These are phyloP conservation scores for Diabrotica virgifera DNA, from an alignment of 1,140 invertebrate species.

Conservation along the genomic window DNA sequence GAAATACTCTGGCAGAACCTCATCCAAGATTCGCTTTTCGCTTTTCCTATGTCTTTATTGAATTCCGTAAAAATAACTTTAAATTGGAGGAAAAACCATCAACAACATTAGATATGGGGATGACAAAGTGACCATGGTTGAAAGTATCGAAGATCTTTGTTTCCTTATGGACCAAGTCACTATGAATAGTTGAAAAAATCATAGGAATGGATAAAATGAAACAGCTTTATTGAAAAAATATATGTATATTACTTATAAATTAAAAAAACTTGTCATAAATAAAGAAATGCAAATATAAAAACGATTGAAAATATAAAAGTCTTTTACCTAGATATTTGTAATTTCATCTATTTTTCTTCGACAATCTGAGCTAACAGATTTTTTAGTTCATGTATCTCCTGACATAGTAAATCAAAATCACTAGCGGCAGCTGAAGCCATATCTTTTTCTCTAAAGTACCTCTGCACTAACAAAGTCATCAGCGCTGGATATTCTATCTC, in stretches of 20 bases:
- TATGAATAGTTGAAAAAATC: too few relatives aligned
- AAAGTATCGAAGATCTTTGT: too few relatives aligned
- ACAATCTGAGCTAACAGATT: constrained; percentile 34
- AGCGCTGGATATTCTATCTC: constrained; percentile 49
- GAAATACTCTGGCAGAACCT: too few relatives aligned
- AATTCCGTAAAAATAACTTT: too few relatives aligned
- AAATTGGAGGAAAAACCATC: too few relatives aligned
- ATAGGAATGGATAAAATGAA: not conserved
- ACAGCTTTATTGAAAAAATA: not conserved
- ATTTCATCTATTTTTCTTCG: constrained; percentile 19
- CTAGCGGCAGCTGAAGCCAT: constrained; percentile 29
- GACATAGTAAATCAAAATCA: constrained; percentile 42
- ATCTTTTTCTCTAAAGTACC: constrained; percentile 54
- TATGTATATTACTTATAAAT: not conserved
- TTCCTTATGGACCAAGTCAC: too few relatives aligned
- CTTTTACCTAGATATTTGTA: not conserved
- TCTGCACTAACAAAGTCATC: constrained; percentile 54
- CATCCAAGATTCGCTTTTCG: too few relatives aligned
- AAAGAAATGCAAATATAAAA: not conserved
- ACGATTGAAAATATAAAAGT: not conserved
- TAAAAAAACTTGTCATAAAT: not conserved
- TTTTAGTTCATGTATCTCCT: constrained; percentile 43
- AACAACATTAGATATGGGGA: too few relatives aligned
- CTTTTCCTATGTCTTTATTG: too few relatives aligned
- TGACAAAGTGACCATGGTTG: too few relatives aligned